phyloP scores from a whole-genome alignment of 1,140 invertebrate genomes.

The Conus ventricosus region DNA sequence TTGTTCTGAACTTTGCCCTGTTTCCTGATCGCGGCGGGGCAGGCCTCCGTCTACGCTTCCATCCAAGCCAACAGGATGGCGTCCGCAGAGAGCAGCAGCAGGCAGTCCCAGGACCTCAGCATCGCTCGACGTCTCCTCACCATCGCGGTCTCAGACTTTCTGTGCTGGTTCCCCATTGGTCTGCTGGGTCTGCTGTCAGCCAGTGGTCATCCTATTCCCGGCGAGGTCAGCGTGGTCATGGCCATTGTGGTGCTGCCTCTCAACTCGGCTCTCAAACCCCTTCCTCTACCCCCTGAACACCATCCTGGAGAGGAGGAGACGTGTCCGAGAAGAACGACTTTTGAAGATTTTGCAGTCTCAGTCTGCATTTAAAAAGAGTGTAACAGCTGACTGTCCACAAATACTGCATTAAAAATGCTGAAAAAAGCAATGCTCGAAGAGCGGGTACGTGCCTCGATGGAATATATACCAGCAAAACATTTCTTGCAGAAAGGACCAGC shows the following conservation, averaged over 20 bases:
- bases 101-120: constrained; percentile 29
- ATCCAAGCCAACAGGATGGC: constrained; percentile 21
- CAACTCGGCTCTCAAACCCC: constrained; percentile 55
- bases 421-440: too few species aligned
- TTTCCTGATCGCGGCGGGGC: constrained; percentile 50
- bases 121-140: constrained; percentile 44
- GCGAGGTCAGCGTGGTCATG: constrained; percentile 49
- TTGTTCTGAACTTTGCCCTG: constrained; percentile 46
- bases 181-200: constrained; percentile 44
- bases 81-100: neutral
- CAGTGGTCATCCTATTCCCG: constrained; percentile 42
- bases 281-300: constrained; percentile 52
- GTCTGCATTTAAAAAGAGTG: neutral
- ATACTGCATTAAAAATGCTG: neutral
- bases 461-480: too few species aligned
- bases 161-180: constrained; percentile 39
- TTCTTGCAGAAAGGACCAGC: too few species aligned
- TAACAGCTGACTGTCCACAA: too few species aligned
- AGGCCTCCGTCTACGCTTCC: constrained; percentile 44
- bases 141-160: constrained; percentile 41
- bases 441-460: too few species aligned
- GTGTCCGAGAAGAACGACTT: neutral
- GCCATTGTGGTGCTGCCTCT: constrained; percentile 52
- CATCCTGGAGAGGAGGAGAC: constrained; percentile 5
- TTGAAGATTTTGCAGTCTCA: neutral